phyloP scores from a whole-genome alignment of 2,797 vertebrate genomes.

The Sebastes kiyomatsui region DNA sequence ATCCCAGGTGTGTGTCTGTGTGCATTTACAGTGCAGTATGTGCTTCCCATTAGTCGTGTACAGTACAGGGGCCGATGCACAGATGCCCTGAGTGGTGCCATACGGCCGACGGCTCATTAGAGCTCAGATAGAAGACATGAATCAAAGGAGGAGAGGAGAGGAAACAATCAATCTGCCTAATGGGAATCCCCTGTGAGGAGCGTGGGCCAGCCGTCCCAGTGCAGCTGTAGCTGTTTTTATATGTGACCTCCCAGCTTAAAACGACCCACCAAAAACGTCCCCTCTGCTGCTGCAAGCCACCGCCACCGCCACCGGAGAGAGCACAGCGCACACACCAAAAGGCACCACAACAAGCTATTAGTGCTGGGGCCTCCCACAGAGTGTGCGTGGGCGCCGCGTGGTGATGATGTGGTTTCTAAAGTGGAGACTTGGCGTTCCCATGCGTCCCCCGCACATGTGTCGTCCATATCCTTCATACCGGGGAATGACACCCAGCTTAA shows the following conservation, averaged over 20 bases:
- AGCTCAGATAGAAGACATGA: conserved; percentile 85
- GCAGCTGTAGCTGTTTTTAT: conserved; percentile 81
- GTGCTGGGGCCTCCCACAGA: conserved; percentile 53
- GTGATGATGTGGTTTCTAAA: conserved; percentile 65
- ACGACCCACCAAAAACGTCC: conserved; percentile 65
- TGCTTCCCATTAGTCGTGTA: conserved; percentile 67
- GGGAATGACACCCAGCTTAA: conserved; percentile 68
- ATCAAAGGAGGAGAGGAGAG: conserved; percentile 84
- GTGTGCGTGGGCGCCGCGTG: conserved; percentile 45
- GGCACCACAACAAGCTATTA: conserved; percentile 66
- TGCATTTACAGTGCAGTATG: conserved; percentile 57
- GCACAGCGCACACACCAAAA: conserved; percentile 74
- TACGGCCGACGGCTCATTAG: conserved; percentile 85
- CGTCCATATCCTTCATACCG: conserved; percentile 84
- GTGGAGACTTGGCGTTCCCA: conserved; percentile 54
- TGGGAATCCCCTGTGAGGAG: conserved; percentile 83
- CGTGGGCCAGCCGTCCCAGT: conserved; percentile 72
- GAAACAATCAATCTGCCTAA: conserved; percentile 88
- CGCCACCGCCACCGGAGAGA: conserved; percentile 71
- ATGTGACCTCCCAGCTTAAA: conserved; percentile 77
- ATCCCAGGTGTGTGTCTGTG: conserved; percentile 27
- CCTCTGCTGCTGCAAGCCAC: conserved; percentile 70
- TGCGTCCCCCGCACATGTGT: conserved; percentile 83
- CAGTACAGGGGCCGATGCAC: conserved; percentile 75
- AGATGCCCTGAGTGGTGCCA: conserved; percentile 83